Base-by-base conservation (phyloP, 1,140 invertebrate species). In the Phymastichus coffea region DNA sequence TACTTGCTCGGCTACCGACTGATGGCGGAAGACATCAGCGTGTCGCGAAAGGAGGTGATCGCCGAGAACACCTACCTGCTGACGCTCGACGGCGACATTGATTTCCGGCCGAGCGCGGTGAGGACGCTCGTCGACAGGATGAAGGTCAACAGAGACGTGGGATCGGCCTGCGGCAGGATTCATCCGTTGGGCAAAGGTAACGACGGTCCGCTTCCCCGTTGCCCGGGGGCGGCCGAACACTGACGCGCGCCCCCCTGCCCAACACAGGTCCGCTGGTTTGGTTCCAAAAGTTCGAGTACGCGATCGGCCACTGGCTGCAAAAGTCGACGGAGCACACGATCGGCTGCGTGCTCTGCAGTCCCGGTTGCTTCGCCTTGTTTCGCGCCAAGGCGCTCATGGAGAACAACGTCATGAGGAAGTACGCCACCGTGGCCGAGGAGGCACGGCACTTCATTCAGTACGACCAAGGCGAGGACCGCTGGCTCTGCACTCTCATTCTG, bases 311-410 rank as follows among this genome's bases (percentile, higher is more conserved):
- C 90, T 99, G 97, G 97, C 90, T 99, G 63, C 97, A 99, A 83
- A 99, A 99, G 76, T 95, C 97, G 17, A 98, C 97, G 0, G 97
- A 99, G 80, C 97, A 99, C 72, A 97, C 99, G 88, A 97, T 98
- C 71, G 95, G 91, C 9, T 98, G 95, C 78, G 95, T 98, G 68
- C 89, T 98, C 66, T 98, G 95, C 88, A 95, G 93, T 82, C 97
- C 97, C 30, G 97, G 97, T 61, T 99, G 97, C 81, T 99, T 99
- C 80, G 97, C 95, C 0, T 84, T 99, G 1, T 99, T 99, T 80
- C 86, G 97, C 75, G 97, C 93, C 43, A 94, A 95, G 77, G 93
- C 95, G 63, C 82, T 99, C 26, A 98, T 99, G 96, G 96, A 98
- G 68, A 95, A 99, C 70, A 99, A 99, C 72, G 95, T 99, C 3